Evolutionary conservation across 1,140 invertebrate genomes (phyloP).

Genomic region (Pomacea maculata): DNA sequence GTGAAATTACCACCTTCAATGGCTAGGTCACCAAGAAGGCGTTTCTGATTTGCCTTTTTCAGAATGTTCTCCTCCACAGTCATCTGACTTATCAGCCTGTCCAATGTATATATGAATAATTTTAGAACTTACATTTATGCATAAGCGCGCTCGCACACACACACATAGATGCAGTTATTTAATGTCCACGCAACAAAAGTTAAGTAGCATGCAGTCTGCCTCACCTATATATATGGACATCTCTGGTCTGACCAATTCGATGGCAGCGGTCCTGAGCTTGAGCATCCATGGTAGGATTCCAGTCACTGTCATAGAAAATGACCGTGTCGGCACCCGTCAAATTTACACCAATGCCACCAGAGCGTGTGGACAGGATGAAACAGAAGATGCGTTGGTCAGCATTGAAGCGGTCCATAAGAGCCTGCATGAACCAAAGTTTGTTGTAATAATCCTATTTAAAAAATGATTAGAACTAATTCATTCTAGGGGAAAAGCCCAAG

Average conservation of each 20-base stretch:
- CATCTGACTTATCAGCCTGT: constrained; percentile 89
- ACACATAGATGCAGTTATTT: background rate
- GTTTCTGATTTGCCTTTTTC: constrained; percentile 98
- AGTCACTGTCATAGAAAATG: constrained; percentile 99
- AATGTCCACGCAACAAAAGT: no score
- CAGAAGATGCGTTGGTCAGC: constrained; percentile 93
- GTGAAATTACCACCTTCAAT: constrained; percentile 99
- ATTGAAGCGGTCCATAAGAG: constrained; percentile 98
- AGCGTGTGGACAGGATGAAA: constrained; percentile 97
- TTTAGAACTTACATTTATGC: background rate
- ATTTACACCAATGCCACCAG: constrained; percentile 98
- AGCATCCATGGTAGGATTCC: constrained; percentile 99
- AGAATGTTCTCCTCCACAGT: constrained; percentile 99
- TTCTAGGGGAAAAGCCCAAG: no score
- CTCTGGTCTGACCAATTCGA: constrained; percentile 97
- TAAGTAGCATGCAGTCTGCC: background rate
- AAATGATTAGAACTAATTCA: no score
- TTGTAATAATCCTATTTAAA: no score
- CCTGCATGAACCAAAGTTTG: constrained; percentile 63
- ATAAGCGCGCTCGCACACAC: background rate
- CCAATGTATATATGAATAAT: background rate
- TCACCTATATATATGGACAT: constrained; percentile 97
- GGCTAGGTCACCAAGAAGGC: constrained; percentile 93
- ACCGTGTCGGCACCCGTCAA: constrained; percentile 99
- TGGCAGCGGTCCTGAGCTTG: constrained; percentile 98